These are phyloP conservation scores for Bombylius discolor DNA, from an alignment of 2,888 invertebrate species.

Conservation along the genomic window DNA sequence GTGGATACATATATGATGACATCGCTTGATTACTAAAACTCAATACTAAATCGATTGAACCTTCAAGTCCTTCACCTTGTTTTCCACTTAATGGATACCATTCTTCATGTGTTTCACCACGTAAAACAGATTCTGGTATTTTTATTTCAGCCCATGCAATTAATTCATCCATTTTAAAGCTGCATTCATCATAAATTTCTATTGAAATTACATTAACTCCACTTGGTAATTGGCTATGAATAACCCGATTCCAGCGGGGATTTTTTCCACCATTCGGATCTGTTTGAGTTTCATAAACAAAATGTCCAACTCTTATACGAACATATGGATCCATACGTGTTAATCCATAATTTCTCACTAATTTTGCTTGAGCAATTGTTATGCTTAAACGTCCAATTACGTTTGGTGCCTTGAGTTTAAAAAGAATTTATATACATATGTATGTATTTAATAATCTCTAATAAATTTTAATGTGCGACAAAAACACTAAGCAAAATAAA, in stretches of 20 bases:
- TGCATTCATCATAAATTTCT: constrained; percentile 94
- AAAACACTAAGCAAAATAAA: too few species aligned
- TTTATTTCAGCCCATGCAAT: constrained; percentile 88
- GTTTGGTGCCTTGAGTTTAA: constrained; percentile 19
- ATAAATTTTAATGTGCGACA: too few species aligned
- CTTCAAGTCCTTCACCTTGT: constrained; percentile 89
- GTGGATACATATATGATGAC: constrained; percentile 36
- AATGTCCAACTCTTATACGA: constrained; percentile 81
- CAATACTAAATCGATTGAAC: constrained; percentile 81
- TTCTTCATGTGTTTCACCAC: constrained; percentile 85
- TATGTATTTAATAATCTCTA: too few species aligned
- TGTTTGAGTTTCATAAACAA: constrained; percentile 91
- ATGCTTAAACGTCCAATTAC: constrained; percentile 60
- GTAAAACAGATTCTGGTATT: constrained; percentile 70
- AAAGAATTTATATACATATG: not conserved
- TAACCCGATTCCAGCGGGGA: constrained; percentile 91
- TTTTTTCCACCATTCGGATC: constrained; percentile 89
- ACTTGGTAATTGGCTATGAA: constrained; percentile 62
- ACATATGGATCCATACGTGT: constrained; percentile 96
- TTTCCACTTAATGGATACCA: constrained; percentile 91
- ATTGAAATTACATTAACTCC: constrained; percentile 81
- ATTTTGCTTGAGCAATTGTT: constrained; percentile 79
- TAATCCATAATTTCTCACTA: constrained; percentile 88
- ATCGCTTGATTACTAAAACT: constrained; percentile 48
- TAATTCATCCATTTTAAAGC: constrained; percentile 90